Percentiles rank a stretch among this genome's conserved stretches.
These are phyloP conservation scores for Limnephilus lunatus DNA, from an alignment of 2,888 invertebrate species.

Conservation along the genomic window DNA sequence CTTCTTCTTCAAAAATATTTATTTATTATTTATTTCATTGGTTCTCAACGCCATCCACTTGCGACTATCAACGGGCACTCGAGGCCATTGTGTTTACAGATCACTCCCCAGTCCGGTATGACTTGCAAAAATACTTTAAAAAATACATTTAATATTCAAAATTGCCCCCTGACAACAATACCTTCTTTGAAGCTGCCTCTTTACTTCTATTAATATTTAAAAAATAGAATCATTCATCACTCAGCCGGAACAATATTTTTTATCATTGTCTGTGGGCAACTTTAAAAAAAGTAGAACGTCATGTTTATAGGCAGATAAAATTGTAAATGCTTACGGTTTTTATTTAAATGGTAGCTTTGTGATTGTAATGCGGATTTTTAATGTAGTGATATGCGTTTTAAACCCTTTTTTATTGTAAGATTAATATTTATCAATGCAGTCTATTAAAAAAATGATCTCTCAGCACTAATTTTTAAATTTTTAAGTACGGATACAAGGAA, in stretches of 20 bases:
- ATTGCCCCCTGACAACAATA: conserved; percentile 27
- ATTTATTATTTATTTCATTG: not conserved
- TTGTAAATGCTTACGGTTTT: conserved; percentile 20
- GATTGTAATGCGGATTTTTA: conserved; percentile 11
- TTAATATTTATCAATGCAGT: no score
- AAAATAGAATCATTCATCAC: not conserved
- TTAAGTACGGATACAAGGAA: no score
- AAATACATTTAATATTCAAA: conserved; percentile 63
- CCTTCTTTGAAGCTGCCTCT: conserved; percentile 22
- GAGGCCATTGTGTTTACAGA: not conserved
- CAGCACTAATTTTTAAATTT: no score
- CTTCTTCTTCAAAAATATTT: no score
- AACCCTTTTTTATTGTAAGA: not conserved
- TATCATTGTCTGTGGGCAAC: not conserved
- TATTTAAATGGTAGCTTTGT: conserved; percentile 23
- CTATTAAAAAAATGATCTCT: no score
- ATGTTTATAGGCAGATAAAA: not conserved
- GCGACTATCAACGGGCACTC: conserved; percentile 18
- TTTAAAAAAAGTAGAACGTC: conserved; percentile 3
- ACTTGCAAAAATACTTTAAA: conserved; percentile 63
- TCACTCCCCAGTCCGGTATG: conserved; percentile 61
- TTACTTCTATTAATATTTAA: conserved; percentile 2
- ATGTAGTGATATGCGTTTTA: conserved; percentile 5
- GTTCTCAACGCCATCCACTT: conserved; percentile 25
- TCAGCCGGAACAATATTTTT: not conserved